These are phyloP conservation scores for Ceratina japonica DNA, from an alignment of 1,140 invertebrate genomes.

Conservation along the genomic window DNA sequence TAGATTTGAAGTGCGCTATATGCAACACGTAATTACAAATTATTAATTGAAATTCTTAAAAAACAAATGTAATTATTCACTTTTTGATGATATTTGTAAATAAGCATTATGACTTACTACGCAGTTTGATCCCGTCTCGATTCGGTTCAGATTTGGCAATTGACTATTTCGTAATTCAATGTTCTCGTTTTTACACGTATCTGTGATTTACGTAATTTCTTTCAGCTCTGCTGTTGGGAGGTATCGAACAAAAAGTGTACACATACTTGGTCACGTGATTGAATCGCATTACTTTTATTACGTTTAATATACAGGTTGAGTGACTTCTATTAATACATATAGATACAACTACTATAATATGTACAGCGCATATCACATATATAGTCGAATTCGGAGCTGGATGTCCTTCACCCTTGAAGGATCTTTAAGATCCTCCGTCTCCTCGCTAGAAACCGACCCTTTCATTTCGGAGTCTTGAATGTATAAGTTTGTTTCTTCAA, in stretches of 20 bases:
- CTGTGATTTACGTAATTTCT: neutral
- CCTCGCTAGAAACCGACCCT: conserved; percentile 20
- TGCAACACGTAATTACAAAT: neutral
- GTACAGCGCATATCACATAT: conserved; percentile 66
- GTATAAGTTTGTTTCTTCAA: conserved; percentile 16
- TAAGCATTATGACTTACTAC: neutral
- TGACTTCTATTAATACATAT: conserved; percentile 63
- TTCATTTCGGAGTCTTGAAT: conserved; percentile 13
- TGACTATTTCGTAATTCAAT: neutral
- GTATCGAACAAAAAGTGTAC: neutral
- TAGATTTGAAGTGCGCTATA: neutral
- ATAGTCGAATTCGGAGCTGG: conserved; percentile 55
- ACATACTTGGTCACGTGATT: conserved; percentile 11
- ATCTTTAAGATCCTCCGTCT: conserved; percentile 28
- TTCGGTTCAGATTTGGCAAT: neutral
- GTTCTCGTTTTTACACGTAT: neutral
- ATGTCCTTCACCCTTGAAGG: neutral
- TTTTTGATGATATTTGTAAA: neutral
- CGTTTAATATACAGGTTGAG: conserved; percentile 67
- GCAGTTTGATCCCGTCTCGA: neutral
- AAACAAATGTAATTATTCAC: neutral
- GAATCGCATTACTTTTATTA: conserved; percentile 61
- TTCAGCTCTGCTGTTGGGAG: too few relatives aligned
- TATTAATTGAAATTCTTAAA: neutral
- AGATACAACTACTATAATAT: conserved; percentile 67